Evolutionary conservation across 1,140 invertebrate species (phyloP).

Genomic region (Solen grandis): DNA sequence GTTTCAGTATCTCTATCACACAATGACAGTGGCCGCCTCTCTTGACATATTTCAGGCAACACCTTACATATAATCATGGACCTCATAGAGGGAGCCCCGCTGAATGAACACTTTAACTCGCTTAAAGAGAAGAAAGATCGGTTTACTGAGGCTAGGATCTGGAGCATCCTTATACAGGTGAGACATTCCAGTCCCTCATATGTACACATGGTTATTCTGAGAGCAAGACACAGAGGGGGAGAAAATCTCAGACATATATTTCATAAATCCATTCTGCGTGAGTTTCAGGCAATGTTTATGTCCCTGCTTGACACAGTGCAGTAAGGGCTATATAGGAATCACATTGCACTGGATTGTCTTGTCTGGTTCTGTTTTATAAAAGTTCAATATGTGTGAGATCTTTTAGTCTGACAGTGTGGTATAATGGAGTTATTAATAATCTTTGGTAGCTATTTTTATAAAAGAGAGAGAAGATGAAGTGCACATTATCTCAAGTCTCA

Average conservation of each 20-base stretch:
- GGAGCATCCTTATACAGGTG: conserved; percentile 81
- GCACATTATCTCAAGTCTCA: too few relatives aligned
- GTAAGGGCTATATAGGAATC: too few relatives aligned
- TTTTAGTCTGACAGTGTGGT: too few relatives aligned
- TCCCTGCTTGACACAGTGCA: too few relatives aligned
- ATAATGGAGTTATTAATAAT: too few relatives aligned
- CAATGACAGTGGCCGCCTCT: too few relatives aligned
- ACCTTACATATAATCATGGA: conserved; percentile 82
- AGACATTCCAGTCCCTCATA: not conserved
- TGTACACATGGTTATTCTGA: not conserved
- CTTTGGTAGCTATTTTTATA: too few relatives aligned
- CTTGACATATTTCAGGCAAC: conserved; percentile 69
- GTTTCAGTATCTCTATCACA: too few relatives aligned
- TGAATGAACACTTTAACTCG: conserved; percentile 80
- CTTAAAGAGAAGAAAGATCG: conserved; percentile 80
- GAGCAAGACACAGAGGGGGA: not conserved
- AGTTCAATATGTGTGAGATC: too few relatives aligned
- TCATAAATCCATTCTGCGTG: not conserved
- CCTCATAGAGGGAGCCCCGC: conserved; percentile 79
- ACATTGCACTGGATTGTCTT: not conserved
- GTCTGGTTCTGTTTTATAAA: too few relatives aligned
- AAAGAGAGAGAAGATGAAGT: too few relatives aligned
- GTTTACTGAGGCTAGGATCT: conserved; percentile 79
- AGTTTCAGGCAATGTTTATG: too few relatives aligned
- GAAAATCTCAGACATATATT: not conserved